Conservation (phyloP, 2,113 vertebrate species). For the Pithys albifrons region DNA sequence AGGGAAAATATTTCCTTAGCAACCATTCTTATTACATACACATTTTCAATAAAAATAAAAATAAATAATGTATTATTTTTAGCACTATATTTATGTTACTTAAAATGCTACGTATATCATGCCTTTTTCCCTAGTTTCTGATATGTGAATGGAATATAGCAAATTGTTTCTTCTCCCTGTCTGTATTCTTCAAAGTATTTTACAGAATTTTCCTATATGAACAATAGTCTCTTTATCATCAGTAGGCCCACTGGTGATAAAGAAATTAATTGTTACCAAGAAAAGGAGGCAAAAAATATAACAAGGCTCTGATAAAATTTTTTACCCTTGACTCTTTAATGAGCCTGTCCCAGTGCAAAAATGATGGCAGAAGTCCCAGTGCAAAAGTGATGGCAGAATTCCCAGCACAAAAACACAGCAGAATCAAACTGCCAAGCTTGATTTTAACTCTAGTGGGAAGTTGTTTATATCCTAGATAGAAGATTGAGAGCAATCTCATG, state of each 20-base stretch:
- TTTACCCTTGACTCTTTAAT: constrained; percentile 1
- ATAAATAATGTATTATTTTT: background rate
- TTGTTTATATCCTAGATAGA: background rate
- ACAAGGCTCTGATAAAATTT: background rate
- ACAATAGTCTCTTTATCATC: background rate
- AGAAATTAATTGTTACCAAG: constrained; percentile 28
- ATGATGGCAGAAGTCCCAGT: background rate
- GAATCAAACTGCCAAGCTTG: background rate
- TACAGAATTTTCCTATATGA: background rate
- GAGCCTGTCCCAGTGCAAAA: background rate
- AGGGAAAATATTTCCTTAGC: background rate
- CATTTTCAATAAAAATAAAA: background rate
- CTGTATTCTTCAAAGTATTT: background rate
- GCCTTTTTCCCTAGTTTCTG: background rate
- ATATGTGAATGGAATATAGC: background rate
- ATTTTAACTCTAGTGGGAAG: background rate
- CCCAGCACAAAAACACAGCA: background rate
- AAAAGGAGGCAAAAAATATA: background rate
- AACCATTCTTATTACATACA: background rate
- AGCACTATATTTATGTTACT: background rate
- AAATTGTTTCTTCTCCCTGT: background rate
- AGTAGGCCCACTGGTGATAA: background rate
- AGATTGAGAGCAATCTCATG: background rate
- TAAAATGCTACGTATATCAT: background rate
- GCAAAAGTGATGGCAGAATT: background rate